Evolutionary conservation across 2,797 vertebrate species (phyloP).

Genomic region (Remorina albescens): DNA sequence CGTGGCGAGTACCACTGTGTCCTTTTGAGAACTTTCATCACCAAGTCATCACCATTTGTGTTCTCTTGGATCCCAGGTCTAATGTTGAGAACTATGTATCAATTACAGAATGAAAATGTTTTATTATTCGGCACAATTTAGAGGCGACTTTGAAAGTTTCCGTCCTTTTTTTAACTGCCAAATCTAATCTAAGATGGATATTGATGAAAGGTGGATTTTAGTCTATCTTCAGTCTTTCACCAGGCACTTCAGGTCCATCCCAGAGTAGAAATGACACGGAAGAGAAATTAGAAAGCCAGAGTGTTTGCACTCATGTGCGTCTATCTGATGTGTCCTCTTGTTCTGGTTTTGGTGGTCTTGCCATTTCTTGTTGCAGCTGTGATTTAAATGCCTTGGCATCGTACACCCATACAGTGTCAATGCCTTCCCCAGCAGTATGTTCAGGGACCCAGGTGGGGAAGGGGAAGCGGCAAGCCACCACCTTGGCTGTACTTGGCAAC

Average conservation of each 20-base stretch:
- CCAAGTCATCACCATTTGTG: not conserved
- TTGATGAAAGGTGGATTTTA: not conserved
- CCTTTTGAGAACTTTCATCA: not conserved
- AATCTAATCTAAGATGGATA: not conserved
- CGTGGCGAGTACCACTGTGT: not conserved
- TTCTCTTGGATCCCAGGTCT: not conserved
- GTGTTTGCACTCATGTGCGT: slow-evolving; percentile 2
- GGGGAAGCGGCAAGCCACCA: slow-evolving; percentile 96
- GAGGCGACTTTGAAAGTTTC: not conserved
- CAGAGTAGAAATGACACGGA: not conserved
- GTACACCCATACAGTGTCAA: slow-evolving; percentile 94
- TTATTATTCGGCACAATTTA: not conserved
- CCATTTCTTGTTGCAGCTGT: slow-evolving; percentile 11
- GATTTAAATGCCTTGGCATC: slow-evolving; percentile 81
- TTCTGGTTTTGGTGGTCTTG: slow-evolving; percentile 15
- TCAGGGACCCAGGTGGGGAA: slow-evolving; percentile 93
- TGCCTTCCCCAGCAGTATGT: slow-evolving; percentile 88
- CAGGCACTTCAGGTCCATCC: not conserved
- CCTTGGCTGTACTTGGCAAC: slow-evolving; percentile 84
- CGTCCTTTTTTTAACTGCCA: not conserved
- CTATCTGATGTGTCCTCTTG: slow-evolving; percentile 6
- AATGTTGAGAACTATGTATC: not conserved
- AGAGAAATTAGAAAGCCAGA: not conserved
- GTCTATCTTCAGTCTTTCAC: not conserved
- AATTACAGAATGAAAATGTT: not conserved